Evolutionary conservation across 2,888 invertebrate genomes (phyloP).

Genomic region (Halocaridina rubra): DNA sequence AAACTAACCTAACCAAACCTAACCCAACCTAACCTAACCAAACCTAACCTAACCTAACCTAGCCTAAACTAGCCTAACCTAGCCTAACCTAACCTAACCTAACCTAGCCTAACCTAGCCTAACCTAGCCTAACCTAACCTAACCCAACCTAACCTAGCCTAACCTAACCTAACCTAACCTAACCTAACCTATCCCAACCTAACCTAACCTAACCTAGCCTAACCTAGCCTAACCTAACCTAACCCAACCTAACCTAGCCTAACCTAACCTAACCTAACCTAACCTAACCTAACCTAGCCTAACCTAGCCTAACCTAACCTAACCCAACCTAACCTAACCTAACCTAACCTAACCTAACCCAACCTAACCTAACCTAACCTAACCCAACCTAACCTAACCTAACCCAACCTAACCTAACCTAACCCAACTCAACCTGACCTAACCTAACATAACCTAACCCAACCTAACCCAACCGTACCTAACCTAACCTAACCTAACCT

Average conservation of each 20-base stretch:
- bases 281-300: slow-evolving; percentile 42
- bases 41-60: slow-evolving; percentile 61
- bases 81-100: slow-evolving; percentile 62
- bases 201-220: slow-evolving; percentile 64
- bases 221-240: slow-evolving; percentile 58
- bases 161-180: slow-evolving; percentile 53
- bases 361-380: slow-evolving; percentile 64
- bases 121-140: slow-evolving; percentile 64
- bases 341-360: slow-evolving; percentile 46
- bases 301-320: slow-evolving; percentile 33
- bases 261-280: slow-evolving; percentile 56
- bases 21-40: slow-evolving; percentile 61
- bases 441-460: slow-evolving; percentile 64
- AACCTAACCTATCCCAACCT: slow-evolving; percentile 64
- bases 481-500: slow-evolving; percentile 64
- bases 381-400: slow-evolving; percentile 64
- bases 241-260: slow-evolving; percentile 47
- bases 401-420: slow-evolving; percentile 64
- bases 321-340: slow-evolving; percentile 34
- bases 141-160: slow-evolving; percentile 54
- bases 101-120: slow-evolving; percentile 63
- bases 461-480: slow-evolving; percentile 64
- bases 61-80: slow-evolving; percentile 5
- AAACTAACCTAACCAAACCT: neutral
- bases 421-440: slow-evolving; percentile 64